phyloP scores from a whole-genome alignment of 2,888 invertebrate species.

The Parochlus steinenii region DNA sequence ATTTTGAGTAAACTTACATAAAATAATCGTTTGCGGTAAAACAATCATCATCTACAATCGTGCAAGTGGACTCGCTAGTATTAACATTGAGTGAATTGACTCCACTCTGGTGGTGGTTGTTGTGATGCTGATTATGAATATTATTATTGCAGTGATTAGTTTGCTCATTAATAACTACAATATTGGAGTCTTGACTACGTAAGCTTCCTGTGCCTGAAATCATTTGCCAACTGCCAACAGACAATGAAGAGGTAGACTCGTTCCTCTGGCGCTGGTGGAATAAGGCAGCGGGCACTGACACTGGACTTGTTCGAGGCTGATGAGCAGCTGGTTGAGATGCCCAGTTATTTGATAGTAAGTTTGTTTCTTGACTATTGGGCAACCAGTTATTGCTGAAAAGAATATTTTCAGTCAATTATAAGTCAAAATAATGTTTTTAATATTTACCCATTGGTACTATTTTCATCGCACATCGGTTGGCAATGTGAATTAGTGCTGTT shows the following conservation, averaged over 20 bases:
- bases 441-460: constrained; percentile 21
- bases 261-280: constrained; percentile 35
- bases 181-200: constrained; percentile 30
- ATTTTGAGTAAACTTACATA: constrained; percentile 10
- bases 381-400: constrained; percentile 7
- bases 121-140: constrained; percentile 4
- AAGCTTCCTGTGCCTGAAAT: constrained; percentile 50
- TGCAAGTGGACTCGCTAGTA: constrained; percentile 11
- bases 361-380: constrained; percentile 6
- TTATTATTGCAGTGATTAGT: constrained; percentile 6
- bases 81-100: constrained; percentile 1
- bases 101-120: constrained; percentile 4
- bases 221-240: constrained; percentile 50
- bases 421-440: background rate
- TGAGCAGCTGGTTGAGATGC: background rate
- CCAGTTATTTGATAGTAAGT: too few species aligned
- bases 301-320: constrained; percentile 39
- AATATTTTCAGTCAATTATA: background rate
- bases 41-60: constrained; percentile 14
- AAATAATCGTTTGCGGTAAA: constrained; percentile 13
- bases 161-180: constrained; percentile 9
- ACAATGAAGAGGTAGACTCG: constrained; percentile 38
- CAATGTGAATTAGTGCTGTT: too few species aligned
- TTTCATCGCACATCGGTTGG: constrained; percentile 20
- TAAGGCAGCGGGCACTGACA: constrained; percentile 38